Percentiles rank a stretch among this genome's conserved stretches.
Conservation (phyloP, 2,888 invertebrate species). For the Lampropteryx suffumata region DNA sequence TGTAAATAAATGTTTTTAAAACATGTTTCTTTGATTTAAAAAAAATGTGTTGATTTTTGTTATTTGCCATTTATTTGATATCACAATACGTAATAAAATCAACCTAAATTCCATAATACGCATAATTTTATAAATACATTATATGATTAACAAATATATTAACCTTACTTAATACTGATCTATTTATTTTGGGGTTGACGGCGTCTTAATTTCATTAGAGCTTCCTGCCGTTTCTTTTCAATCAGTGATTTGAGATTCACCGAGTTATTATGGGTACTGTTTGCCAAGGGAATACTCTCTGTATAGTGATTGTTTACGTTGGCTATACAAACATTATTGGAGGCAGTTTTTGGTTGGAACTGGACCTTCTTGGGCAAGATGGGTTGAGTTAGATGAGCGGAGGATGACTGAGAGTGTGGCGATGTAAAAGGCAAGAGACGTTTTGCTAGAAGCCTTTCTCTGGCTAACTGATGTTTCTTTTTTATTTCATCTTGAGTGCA, state of each 20-base stretch:
- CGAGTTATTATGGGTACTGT: slow-evolving; percentile 25
- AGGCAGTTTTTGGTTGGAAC: slow-evolving; percentile 59
- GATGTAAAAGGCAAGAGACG: slow-evolving; percentile 68
- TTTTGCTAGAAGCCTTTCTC: slow-evolving; percentile 82
- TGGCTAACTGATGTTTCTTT: slow-evolving; percentile 83
- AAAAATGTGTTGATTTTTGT: neutral
- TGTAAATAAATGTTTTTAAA: slow-evolving; percentile 1
- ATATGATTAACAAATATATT: slow-evolving; percentile 20
- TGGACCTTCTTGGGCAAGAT: slow-evolving; percentile 40
- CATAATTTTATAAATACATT: slow-evolving; percentile 16
- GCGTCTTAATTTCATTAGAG: slow-evolving; percentile 68
- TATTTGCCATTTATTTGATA: slow-evolving; percentile 12
- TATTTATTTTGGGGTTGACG: slow-evolving; percentile 55
- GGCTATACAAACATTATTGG: slow-evolving; percentile 12
- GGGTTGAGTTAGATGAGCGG: slow-evolving; percentile 14
- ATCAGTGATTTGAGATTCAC: slow-evolving; percentile 61
- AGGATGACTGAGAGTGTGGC: slow-evolving; percentile 41
- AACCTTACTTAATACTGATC: neutral
- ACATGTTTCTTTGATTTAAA: neutral
- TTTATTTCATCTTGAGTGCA: slow-evolving; percentile 85
- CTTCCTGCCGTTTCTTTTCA: slow-evolving; percentile 76
- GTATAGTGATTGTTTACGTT: slow-evolving; percentile 29
- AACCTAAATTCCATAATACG: slow-evolving; percentile 20
- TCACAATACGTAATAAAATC: slow-evolving; percentile 21
- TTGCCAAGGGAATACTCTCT: slow-evolving; percentile 23